A percentile compares a stretch with the other conserved stretches of the same genome.
Evolutionary conservation across 2,888 invertebrate genomes (phyloP).

Genomic region (Nemurella pictetii): DNA sequence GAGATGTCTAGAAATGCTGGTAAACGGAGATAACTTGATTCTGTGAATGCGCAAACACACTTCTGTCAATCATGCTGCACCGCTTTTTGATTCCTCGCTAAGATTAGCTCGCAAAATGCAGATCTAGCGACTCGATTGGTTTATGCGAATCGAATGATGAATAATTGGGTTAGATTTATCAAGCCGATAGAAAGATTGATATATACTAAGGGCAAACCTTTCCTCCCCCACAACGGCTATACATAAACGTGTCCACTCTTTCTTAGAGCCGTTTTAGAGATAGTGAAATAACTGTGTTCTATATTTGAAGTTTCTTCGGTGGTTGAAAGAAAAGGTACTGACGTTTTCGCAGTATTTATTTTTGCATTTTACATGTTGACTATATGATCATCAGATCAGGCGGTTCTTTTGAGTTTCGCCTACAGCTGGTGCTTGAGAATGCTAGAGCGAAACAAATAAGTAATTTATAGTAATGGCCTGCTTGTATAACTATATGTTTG

Average conservation of each 20-base stretch:
- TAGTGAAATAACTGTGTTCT: not conserved
- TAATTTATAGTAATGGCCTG: not conserved
- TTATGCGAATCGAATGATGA: not conserved
- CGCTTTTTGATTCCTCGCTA: not conserved
- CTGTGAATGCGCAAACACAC: not conserved
- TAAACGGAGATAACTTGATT: not conserved
- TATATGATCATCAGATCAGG: too few relatives aligned
- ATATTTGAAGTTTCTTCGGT: not conserved
- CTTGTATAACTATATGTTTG: conserved; percentile 4
- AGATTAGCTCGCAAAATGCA: not conserved
- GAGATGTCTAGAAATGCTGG: not conserved
- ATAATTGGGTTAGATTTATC: not conserved
- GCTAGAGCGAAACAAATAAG: not conserved
- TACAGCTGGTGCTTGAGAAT: too few relatives aligned
- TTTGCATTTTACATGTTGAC: too few relatives aligned
- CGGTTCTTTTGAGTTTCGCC: too few relatives aligned
- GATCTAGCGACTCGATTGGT: not conserved
- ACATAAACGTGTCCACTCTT: not conserved
- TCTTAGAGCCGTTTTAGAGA: not conserved
- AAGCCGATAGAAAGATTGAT: not conserved
- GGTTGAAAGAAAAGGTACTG: not conserved
- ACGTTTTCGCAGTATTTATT: too few relatives aligned
- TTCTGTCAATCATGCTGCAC: not conserved
- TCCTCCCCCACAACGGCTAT: not conserved
- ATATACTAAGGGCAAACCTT: not conserved